phyloP scores from a whole-genome alignment of 2,113 vertebrate genomes.

The Microcebus ravelobensis region DNA sequence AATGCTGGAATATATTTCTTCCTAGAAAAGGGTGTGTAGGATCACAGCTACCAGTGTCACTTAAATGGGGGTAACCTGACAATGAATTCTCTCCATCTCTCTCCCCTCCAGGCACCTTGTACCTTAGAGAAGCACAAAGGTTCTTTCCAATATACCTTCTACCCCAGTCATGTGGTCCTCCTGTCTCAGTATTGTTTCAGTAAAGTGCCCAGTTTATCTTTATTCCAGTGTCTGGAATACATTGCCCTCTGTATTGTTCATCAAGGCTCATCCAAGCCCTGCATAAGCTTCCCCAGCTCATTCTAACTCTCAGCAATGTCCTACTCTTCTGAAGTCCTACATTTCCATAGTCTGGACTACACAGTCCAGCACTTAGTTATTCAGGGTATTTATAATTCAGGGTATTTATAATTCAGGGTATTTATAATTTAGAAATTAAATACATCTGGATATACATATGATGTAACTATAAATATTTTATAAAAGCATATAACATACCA shows the following conservation, averaged over 20 bases:
- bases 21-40: background rate
- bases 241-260: background rate
- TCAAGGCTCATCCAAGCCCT: background rate
- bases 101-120: no score
- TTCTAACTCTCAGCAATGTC: background rate
- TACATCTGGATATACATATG: conserved; percentile 44
- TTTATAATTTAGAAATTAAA: conserved; percentile 53
- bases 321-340: background rate
- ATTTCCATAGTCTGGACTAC: background rate
- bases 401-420: conserved; percentile 40
- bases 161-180: background rate
- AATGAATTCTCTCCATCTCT: background rate
- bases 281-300: background rate
- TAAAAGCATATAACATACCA: conserved; percentile 18
- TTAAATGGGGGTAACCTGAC: background rate
- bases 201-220: background rate
- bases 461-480: conserved; percentile 47
- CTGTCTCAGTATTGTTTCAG: background rate
- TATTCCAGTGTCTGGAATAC: background rate
- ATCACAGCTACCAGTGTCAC: background rate
- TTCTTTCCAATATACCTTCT: background rate
- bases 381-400: conserved; percentile 41
- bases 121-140: background rate
- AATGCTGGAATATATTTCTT: background rate
- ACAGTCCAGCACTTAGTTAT: conserved; percentile 12